Evolutionary conservation across 1,140 invertebrate genomes (phyloP).

Genomic region (Samia ricini): DNA sequence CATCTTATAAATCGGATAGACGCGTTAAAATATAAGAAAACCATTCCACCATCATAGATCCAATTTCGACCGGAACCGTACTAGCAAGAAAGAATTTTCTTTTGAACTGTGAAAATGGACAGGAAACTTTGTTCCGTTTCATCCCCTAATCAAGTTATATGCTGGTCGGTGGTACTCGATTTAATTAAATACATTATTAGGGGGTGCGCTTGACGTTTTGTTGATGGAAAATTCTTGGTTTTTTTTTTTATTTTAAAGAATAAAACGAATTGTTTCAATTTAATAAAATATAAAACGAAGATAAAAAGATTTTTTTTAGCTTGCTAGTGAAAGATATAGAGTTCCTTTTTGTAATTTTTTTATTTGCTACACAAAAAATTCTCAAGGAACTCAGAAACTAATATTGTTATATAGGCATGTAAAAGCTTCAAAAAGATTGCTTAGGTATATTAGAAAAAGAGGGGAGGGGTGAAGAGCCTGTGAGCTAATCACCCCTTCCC

Average conservation of each 20-base stretch:
- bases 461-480: no score
- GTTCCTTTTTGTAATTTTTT: no score
- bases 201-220: not conserved
- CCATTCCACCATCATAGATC: not conserved
- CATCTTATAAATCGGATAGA: not conserved
- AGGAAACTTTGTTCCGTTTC: conserved; percentile 8
- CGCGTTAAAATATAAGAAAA: not conserved
- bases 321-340: not conserved
- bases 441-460: no score
- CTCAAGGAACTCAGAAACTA: no score
- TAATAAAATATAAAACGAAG: not conserved
- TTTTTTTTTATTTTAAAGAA: not conserved
- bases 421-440: no score
- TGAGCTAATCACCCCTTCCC: no score
- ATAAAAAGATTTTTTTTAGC: not conserved
- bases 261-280: not conserved
- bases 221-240: not conserved
- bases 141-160: conserved; percentile 2
- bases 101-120: conserved; percentile 1
- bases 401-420: no score
- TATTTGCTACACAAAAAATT: no score
- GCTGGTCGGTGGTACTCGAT: not conserved
- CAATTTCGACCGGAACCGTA: not conserved
- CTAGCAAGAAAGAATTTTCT: conserved; percentile 1
- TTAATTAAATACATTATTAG: conserved; percentile 11